Evolutionary conservation across 2,797 vertebrate species (phyloP).

Genomic region (Brachyrhaphis roseni): DNA sequence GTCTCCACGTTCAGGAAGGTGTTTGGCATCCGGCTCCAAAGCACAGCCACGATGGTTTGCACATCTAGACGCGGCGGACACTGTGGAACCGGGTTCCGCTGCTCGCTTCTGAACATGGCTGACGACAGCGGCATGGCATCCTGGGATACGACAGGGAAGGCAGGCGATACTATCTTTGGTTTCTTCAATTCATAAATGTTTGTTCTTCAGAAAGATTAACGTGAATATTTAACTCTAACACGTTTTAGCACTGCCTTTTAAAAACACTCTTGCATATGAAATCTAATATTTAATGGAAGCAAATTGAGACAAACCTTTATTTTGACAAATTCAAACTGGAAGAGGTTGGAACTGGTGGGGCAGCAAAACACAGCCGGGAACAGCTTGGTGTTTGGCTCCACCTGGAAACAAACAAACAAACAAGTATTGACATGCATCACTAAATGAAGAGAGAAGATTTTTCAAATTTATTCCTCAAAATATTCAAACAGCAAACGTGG

Average conservation of each 20-base stretch:
- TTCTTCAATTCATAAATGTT: not conserved
- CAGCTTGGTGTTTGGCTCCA: conserved; percentile 96
- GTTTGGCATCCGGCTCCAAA: conserved; percentile 99
- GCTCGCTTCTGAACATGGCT: conserved; percentile 96
- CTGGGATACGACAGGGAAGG: conserved; percentile 66
- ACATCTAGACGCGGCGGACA: conserved; percentile 94
- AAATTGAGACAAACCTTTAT: conserved; percentile 84
- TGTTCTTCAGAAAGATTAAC: not conserved
- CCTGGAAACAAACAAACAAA: conserved; percentile 72
- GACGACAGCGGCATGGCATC: conserved; percentile 96
- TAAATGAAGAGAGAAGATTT: not conserved
- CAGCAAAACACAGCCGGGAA: conserved; percentile 95
- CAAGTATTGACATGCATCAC: not conserved
- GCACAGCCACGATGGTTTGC: conserved; percentile 91
- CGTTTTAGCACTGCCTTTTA: not conserved
- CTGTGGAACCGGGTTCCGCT: conserved; percentile 92
- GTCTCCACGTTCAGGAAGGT: conserved; percentile 92
- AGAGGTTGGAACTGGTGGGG: conserved; percentile 92
- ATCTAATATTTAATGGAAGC: not conserved
- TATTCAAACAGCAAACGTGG: not conserved
- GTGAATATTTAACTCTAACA: not conserved
- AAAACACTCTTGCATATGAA: not conserved
- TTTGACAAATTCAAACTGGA: conserved; percentile 97
- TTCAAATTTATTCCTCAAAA: not conserved
- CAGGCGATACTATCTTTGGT: not conserved